Evolutionary conservation across 1,140 invertebrate species (phyloP).

Genomic region (Drosophila pallidifrons): DNA sequence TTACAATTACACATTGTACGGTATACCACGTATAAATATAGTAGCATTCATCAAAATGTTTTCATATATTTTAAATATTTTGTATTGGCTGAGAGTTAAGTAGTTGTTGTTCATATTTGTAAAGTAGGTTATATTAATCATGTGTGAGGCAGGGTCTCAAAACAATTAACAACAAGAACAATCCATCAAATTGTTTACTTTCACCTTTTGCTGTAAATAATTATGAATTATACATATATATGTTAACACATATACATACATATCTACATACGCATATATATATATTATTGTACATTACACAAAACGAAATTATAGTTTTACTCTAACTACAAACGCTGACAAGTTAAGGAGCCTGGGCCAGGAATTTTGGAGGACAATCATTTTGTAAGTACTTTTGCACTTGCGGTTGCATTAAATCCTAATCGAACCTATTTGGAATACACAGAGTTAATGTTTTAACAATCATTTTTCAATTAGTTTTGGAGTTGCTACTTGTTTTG

Average conservation of each 20-base stretch:
- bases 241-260: conserved; percentile 42
- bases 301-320: conserved; percentile 35
- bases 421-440: conserved; percentile 33
- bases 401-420: conserved; percentile 18
- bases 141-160: conserved; percentile 46
- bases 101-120: conserved; percentile 29
- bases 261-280: conserved; percentile 41
- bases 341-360: conserved; percentile 26
- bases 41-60: conserved; percentile 3
- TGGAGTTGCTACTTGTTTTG: conserved; percentile 11
- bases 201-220: conserved; percentile 75
- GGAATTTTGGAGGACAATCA: conserved; percentile 20
- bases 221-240: conserved; percentile 61
- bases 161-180: conserved; percentile 76
- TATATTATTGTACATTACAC: conserved; percentile 35
- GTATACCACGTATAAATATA: conserved; percentile 16
- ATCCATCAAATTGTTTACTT: conserved; percentile 83
- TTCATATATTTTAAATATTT: conserved; percentile 14
- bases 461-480: conserved; percentile 1
- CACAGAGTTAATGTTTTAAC: conserved; percentile 12
- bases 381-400: conserved; percentile 14
- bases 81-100: conserved; percentile 16
- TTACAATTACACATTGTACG: conserved; percentile 34
- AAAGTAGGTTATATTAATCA: conserved; percentile 32
- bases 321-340: conserved; percentile 39